Conservation (phyloP, 2,888 invertebrate species). For the Cotesia congregata region DNA sequence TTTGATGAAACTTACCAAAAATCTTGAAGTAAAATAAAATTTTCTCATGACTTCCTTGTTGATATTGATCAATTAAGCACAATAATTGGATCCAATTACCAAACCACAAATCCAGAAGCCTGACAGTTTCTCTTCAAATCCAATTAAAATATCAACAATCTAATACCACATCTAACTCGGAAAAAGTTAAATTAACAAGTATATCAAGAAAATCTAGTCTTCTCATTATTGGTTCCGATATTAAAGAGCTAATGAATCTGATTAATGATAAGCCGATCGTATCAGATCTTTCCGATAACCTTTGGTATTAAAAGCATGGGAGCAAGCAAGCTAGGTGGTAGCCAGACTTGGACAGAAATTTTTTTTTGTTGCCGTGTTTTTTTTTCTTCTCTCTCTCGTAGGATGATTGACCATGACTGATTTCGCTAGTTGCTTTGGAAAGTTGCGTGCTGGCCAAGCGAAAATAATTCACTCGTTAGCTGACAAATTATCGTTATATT, state of each 20-base stretch:
- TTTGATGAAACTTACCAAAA: too few relatives aligned
- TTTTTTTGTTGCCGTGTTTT: too few relatives aligned
- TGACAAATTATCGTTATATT: not conserved
- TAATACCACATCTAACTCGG: not conserved
- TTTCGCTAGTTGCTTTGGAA: not conserved
- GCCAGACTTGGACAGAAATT: too few relatives aligned
- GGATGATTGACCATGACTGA: constrained; percentile 1
- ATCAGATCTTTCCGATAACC: not conserved
- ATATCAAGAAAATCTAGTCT: not conserved
- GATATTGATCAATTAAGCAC: too few relatives aligned
- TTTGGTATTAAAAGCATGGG: not conserved
- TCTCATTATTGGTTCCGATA: not conserved
- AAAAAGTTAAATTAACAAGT: not conserved
- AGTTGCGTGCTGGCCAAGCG: not conserved
- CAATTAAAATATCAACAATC: not conserved
- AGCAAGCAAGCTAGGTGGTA: not conserved
- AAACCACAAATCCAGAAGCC: too few relatives aligned
- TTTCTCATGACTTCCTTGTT: too few relatives aligned
- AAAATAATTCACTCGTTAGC: not conserved
- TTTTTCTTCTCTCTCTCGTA: too few relatives aligned
- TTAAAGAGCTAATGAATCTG: constrained; percentile 1
- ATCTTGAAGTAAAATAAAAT: too few relatives aligned
- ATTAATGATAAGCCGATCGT: not conserved
- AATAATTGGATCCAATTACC: not conserved
- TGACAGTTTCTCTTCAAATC: not conserved